Base-by-base conservation (phyloP, 2,888 invertebrate species). In the Yponomeuta evonymella region DNA sequence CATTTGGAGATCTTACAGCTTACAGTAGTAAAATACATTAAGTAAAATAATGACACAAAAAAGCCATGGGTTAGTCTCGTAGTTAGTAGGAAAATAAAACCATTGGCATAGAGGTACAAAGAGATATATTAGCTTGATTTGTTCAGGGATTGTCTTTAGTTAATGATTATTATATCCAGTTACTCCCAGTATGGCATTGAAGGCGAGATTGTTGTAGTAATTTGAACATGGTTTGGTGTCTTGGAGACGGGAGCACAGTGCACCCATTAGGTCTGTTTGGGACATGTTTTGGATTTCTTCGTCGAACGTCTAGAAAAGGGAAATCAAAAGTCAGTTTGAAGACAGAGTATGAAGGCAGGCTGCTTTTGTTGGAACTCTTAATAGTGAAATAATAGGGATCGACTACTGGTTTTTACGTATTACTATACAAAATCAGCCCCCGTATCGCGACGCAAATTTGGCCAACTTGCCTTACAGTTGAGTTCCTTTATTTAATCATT, bases 281-380 rank as follows among this genome's bases (percentile, higher is more conserved):
- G 86, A 75, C 0, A 75, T 73, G 66, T 89, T 80, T 76, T 90
- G 90, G 48, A 83, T 73, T 58, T 79, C 70, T 72, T 89, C 86
- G 72, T 88, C 75, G 75, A 86, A 91, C 15, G 77, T 72, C 91
- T 91, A 43, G 82, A 0, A 81, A 83, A 48, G 23, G 36, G 36
- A 65, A 58, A 64, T n/a, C 8, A 43, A 8, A 33, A 43, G 43
- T 23, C 65, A 65, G n/a, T 10, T 12, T 29, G 11, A 12, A 29
- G 65, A 11, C 12, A 8, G 12, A 11, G 65, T 8, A 11, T 1
- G 29, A n/a, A 12, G 3, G 5, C 65, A 33, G 10, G 6, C 1
- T 23, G 8, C 29, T 65, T 67, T 10, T 0, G n/a, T n/a, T 48
- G 33, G 30, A 36, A 15, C 29, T 43, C 3, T 33, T 4, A 33